phyloP scores from a whole-genome alignment of 2,888 invertebrate species.

The Chymomyza caudatula region DNA sequence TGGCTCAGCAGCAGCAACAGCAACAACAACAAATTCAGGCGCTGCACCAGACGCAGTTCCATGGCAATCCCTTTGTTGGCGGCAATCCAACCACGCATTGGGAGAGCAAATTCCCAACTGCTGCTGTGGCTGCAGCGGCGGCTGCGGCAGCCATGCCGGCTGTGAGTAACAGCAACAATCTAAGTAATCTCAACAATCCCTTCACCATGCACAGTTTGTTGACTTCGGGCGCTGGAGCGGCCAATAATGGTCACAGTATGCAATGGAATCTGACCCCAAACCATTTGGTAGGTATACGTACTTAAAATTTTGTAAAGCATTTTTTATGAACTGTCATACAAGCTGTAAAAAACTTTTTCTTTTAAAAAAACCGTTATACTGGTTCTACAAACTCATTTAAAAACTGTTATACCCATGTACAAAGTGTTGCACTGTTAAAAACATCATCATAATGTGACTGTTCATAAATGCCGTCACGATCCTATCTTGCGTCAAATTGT shows the following conservation, averaged over 20 bases:
- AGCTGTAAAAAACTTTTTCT: too few relatives aligned
- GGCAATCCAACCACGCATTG: slow-evolving; percentile 35
- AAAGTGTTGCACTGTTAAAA: too few relatives aligned
- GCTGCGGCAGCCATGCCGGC: slow-evolving; percentile 29
- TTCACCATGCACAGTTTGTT: slow-evolving; percentile 67
- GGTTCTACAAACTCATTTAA: too few relatives aligned
- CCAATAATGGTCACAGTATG: slow-evolving; percentile 30
- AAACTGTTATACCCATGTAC: too few relatives aligned
- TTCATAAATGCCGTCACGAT: too few relatives aligned
- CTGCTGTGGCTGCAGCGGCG: slow-evolving; percentile 42
- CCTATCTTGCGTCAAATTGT: too few relatives aligned
- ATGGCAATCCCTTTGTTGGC: slow-evolving; percentile 61
- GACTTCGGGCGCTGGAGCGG: slow-evolving; percentile 44
- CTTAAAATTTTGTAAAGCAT: too few relatives aligned
- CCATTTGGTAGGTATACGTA: slow-evolving; percentile 54
- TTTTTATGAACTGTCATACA: too few relatives aligned
- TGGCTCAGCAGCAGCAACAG: slow-evolving; percentile 49
- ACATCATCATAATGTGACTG: too few relatives aligned
- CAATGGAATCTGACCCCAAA: slow-evolving; percentile 70
- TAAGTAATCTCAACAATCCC: slow-evolving; percentile 69
- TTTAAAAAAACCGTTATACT: too few relatives aligned
- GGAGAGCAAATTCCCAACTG: slow-evolving; percentile 60
- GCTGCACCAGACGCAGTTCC: slow-evolving; percentile 43
- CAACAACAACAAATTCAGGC: slow-evolving; percentile 44
- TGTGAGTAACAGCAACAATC: slow-evolving; percentile 55